These are phyloP conservation scores for Belonocnema kinseyi DNA, from an alignment of 1,140 invertebrate species.

Conservation along the genomic window DNA sequence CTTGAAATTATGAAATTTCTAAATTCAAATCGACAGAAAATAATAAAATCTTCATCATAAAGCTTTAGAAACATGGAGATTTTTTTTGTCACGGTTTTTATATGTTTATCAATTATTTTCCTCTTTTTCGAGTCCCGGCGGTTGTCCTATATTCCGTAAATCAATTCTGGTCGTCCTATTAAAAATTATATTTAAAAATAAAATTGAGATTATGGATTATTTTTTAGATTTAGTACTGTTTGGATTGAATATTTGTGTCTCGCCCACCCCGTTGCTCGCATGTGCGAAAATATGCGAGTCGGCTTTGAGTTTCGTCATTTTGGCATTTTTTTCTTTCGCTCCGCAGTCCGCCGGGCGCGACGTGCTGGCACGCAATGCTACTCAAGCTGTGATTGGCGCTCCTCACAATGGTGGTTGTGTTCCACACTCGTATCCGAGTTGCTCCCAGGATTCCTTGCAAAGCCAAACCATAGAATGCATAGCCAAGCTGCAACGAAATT, in stretches of 20 bases:
- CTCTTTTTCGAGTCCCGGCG: too few species aligned
- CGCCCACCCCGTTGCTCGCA: conserved; percentile 30
- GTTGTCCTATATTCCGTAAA: too few species aligned
- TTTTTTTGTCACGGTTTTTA: too few species aligned
- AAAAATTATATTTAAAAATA: background rate
- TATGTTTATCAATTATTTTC: too few species aligned
- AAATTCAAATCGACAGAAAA: too few species aligned
- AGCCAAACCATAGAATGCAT: conserved; percentile 35
- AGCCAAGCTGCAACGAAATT: background rate
- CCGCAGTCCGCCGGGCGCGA: conserved; percentile 60
- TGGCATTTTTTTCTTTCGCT: conserved; percentile 45
- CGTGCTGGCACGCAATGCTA: conserved; percentile 66
- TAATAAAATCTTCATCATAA: too few species aligned
- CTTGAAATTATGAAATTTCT: too few species aligned
- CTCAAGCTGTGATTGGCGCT: conserved; percentile 61
- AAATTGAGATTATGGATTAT: background rate
- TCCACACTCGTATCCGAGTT: conserved; percentile 32
- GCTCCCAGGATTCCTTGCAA: conserved; percentile 43
- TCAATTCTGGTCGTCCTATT: too few species aligned
- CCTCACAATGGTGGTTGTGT: conserved; percentile 42
- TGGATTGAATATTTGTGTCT: conserved; percentile 51
- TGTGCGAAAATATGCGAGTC: conserved; percentile 47
- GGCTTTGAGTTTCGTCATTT: conserved; percentile 55
- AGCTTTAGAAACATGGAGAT: too few species aligned
- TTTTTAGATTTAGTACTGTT: conserved; percentile 35